Conservation (phyloP, 1,140 invertebrate species). For the Camponotus floridanus region DNA sequence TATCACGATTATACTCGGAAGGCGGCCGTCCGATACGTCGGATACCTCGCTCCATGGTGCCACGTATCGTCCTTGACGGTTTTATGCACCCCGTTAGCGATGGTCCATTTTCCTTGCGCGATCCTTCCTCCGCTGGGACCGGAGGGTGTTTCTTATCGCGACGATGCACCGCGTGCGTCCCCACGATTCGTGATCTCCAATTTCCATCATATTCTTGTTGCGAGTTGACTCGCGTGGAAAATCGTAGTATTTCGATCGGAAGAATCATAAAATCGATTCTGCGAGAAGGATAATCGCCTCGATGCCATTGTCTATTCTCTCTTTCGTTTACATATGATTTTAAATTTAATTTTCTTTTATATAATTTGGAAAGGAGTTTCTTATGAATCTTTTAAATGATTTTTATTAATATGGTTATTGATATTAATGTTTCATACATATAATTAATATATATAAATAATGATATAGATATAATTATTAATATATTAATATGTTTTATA, state of each 20-base stretch:
- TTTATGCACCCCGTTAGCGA: slow-evolving; percentile 80
- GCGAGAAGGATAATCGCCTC: background rate
- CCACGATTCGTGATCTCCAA: background rate
- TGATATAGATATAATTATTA: too few relatives aligned
- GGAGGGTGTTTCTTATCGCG: slow-evolving; percentile 77
- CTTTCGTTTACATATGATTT: background rate
- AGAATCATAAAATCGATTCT: background rate
- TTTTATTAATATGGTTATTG: background rate
- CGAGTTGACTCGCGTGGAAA: slow-evolving; percentile 11
- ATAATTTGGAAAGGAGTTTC: background rate
- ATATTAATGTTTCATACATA: too few relatives aligned
- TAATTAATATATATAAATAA: too few relatives aligned
- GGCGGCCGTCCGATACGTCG: slow-evolving; percentile 79
- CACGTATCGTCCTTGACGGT: slow-evolving; percentile 76
- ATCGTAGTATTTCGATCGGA: background rate
- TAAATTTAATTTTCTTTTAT: too few relatives aligned
- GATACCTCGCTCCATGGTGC: slow-evolving; percentile 50
- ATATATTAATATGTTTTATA: background rate
- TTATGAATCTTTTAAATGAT: background rate
- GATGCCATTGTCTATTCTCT: background rate
- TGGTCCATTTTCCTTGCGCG: slow-evolving; percentile 72
- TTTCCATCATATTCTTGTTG: slow-evolving; percentile 18
- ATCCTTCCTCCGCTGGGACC: slow-evolving; percentile 61
- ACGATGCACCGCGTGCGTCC: slow-evolving; percentile 56
- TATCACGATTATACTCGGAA: slow-evolving; percentile 82